Percentiles rank a stretch among this genome's conserved stretches.
phyloP scores from a whole-genome alignment of 2,888 invertebrate species.

The Dendrolimus pini region DNA sequence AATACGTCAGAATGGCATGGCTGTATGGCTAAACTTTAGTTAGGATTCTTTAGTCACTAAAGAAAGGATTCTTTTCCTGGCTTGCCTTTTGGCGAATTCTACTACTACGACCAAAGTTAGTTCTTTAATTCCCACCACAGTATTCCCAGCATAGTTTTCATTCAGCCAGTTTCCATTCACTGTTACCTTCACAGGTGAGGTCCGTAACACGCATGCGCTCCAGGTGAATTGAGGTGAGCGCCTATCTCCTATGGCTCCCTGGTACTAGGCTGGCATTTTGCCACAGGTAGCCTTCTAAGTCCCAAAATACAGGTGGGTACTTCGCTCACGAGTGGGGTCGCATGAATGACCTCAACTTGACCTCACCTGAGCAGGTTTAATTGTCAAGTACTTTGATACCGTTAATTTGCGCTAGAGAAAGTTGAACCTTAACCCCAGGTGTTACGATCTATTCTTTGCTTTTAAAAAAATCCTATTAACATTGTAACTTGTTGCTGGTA shows the following conservation, averaged over 20 bases:
- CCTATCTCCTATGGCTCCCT: constrained; percentile 45
- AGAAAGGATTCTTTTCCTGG: no score
- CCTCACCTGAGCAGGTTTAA: constrained; percentile 5
- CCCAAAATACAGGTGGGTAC: constrained; percentile 40
- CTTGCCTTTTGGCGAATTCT: no score
- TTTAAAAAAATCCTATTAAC: no score
- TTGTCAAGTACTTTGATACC: constrained; percentile 7
- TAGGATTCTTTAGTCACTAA: no score
- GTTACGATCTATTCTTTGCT: no score
- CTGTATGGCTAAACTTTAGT: no score
- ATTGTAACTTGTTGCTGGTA: no score
- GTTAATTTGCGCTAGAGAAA: constrained; percentile 1
- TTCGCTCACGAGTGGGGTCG: constrained; percentile 37
- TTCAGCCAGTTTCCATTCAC: no score
- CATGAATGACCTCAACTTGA: constrained; percentile 40
- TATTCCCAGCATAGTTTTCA: no score
- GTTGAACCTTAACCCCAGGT: background rate
- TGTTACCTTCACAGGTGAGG: constrained; percentile 6
- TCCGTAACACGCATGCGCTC: constrained; percentile 69
- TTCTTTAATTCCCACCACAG: no score
- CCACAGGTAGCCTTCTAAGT: constrained; percentile 71
- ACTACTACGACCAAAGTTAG: no score
- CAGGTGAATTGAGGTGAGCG: constrained; percentile 54
- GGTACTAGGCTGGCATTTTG: constrained; percentile 74
- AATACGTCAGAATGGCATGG: no score